Conservation (phyloP, 2,888 invertebrate species). For the Aspidiotus destructor region DNA sequence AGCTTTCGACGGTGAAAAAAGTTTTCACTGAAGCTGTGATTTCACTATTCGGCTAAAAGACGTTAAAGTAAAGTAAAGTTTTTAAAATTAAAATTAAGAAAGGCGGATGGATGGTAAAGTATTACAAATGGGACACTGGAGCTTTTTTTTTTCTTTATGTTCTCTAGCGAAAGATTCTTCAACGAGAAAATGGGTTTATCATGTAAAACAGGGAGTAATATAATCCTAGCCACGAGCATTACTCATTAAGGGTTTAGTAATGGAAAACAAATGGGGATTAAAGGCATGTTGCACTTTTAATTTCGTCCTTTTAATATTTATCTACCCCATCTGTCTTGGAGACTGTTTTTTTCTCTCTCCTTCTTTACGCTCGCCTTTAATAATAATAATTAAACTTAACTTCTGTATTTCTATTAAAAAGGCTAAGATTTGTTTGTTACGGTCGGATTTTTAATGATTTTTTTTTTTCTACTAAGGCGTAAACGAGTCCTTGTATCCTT, state of each 20-base stretch:
- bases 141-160: constrained; percentile 21
- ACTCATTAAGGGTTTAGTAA: constrained; percentile 32
- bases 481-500: constrained; percentile 5
- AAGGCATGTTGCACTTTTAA: constrained; percentile 33
- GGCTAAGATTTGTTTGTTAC: neutral
- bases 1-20: neutral
- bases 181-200: constrained; percentile 30
- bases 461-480: neutral
- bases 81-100: constrained; percentile 27
- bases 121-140: constrained; percentile 31
- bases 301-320: constrained; percentile 32
- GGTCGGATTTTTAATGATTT: constrained; percentile 12
- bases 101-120: constrained; percentile 13
- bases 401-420: constrained; percentile 6
- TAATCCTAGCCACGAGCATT: constrained; percentile 33
- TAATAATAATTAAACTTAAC: constrained; percentile 16
- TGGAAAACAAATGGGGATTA: constrained; percentile 33
- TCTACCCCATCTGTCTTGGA: constrained; percentile 30
- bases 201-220: constrained; percentile 31
- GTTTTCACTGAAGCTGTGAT: neutral
- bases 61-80: constrained; percentile 23
- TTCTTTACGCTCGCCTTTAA: neutral
- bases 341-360: constrained; percentile 8
- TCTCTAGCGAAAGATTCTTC: constrained; percentile 27
- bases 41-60: constrained; percentile 8